Evolutionary conservation across 2,888 invertebrate species (phyloP).

Genomic region (Xanthia togata): DNA sequence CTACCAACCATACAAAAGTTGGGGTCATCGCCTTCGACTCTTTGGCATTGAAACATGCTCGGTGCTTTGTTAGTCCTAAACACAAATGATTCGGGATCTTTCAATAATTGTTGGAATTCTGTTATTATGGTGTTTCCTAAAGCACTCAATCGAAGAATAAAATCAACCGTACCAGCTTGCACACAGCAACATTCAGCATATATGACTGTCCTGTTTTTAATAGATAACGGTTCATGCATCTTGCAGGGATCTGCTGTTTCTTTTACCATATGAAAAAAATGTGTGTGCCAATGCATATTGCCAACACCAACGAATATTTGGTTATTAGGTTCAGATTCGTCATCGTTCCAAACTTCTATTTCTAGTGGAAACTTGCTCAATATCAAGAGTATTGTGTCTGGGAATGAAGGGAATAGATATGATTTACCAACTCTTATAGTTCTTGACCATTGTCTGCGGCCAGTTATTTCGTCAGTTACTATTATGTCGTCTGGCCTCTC

Average conservation of each 20-base stretch:
- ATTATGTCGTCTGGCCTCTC: conserved; percentile 78
- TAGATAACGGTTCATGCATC: conserved; percentile 78
- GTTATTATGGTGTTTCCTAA: conserved; percentile 87
- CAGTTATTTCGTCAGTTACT: conserved; percentile 77
- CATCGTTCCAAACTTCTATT: conserved; percentile 87
- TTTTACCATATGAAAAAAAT: conserved; percentile 88
- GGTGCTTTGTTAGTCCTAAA: conserved; percentile 86
- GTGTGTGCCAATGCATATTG: conserved; percentile 84
- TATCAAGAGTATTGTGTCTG: conserved; percentile 84
- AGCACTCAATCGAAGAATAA: conserved; percentile 87
- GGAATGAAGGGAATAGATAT: conserved; percentile 87
- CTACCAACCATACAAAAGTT: conserved; percentile 87
- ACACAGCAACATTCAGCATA: conserved; percentile 82
- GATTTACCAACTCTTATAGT: conserved; percentile 89
- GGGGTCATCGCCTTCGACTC: conserved; percentile 83
- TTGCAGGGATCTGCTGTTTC: conserved; percentile 79
- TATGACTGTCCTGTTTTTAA: conserved; percentile 77
- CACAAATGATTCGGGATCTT: conserved; percentile 83
- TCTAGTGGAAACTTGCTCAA: conserved; percentile 87
- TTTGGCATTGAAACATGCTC: conserved; percentile 84
- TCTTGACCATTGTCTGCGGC: conserved; percentile 81
- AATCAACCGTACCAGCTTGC: conserved; percentile 83
- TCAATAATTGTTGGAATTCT: conserved; percentile 85
- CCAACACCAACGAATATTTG: conserved; percentile 85
- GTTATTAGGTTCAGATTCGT: conserved; percentile 74